Percentiles rank a stretch among this genome's conserved stretches.
Evolutionary conservation across 2,888 invertebrate genomes (phyloP).

Genomic region (Caenorhabditis doughertyi): DNA sequence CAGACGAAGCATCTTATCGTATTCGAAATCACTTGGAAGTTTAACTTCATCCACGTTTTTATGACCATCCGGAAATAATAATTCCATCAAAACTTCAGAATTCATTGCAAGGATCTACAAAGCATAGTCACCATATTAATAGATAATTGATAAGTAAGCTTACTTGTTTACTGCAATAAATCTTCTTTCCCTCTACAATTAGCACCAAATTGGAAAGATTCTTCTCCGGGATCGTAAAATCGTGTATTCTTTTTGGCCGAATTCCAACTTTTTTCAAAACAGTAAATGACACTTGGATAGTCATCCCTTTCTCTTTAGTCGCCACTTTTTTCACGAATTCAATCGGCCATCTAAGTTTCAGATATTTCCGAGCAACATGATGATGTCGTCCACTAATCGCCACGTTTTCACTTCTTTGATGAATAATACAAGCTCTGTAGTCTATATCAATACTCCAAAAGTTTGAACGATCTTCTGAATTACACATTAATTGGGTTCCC

Average conservation of each 20-base stretch:
- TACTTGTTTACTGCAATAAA: slow-evolving; percentile 39
- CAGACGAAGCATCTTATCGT: slow-evolving; percentile 8
- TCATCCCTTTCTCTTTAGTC: not conserved
- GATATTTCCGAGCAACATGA: slow-evolving; percentile 16
- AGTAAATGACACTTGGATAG: not conserved
- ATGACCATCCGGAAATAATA: slow-evolving; percentile 10
- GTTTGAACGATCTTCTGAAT: slow-evolving; percentile 40
- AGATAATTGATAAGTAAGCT: not conserved
- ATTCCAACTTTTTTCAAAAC: slow-evolving; percentile 1
- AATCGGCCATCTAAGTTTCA: not conserved
- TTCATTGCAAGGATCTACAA: slow-evolving; percentile 39
- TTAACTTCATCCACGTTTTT: not conserved
- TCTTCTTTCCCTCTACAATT: slow-evolving; percentile 18
- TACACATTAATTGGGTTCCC: slow-evolving; percentile 32
- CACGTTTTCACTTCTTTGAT: not conserved
- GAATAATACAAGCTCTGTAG: not conserved
- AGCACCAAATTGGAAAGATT: slow-evolving; percentile 16
- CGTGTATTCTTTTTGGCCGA: slow-evolving; percentile 24
- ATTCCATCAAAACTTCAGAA: slow-evolving; percentile 30
- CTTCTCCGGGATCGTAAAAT: not conserved
- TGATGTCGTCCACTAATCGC: not conserved
- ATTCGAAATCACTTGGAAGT: slow-evolving; percentile 8
- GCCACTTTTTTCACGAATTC: not conserved
- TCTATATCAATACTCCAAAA: slow-evolving; percentile 19
- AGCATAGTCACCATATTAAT: not conserved